These are phyloP conservation scores for Pseudochromis fuscus DNA, from an alignment of 2,797 vertebrate genomes.

Conservation along the genomic window DNA sequence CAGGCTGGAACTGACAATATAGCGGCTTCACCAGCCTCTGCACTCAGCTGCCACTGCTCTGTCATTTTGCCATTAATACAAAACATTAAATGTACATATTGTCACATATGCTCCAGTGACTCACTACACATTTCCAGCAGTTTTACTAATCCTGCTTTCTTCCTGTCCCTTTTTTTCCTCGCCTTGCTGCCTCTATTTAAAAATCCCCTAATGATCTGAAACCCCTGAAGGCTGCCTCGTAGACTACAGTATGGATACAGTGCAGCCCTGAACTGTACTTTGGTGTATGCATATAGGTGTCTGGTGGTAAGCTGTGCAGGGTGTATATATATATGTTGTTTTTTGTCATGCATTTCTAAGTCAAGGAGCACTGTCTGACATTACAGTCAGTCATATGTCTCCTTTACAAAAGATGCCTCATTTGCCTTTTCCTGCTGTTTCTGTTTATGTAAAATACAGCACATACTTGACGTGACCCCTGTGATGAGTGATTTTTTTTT, in stretches of 20 bases:
- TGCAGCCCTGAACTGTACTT: neutral
- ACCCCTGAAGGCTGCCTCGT: constrained; percentile 34
- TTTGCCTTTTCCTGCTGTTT: constrained; percentile 27
- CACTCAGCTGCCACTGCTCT: too few species aligned
- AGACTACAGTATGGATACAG: neutral
- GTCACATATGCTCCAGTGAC: neutral
- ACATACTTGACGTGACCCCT: neutral
- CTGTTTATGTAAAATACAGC: constrained; percentile 19
- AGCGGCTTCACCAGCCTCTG: too few species aligned
- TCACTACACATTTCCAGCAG: constrained; percentile 29
- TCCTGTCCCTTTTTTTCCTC: constrained; percentile 19
- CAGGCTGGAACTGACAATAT: too few species aligned
- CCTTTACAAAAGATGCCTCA: neutral
- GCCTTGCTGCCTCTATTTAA: constrained; percentile 15
- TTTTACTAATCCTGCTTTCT: constrained; percentile 21
- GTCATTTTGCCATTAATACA: neutral
- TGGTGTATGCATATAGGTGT: neutral
- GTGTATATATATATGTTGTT: too few species aligned
- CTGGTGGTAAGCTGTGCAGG: neutral
- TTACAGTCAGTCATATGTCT: neutral
- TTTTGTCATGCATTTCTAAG: neutral
- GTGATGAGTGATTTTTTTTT: constrained; percentile 14
- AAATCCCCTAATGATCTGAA: constrained; percentile 41
- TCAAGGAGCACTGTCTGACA: neutral
- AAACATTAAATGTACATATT: neutral